phyloP scores from a whole-genome alignment of 2,888 invertebrate genomes.

The Bhutanitis thaidina region DNA sequence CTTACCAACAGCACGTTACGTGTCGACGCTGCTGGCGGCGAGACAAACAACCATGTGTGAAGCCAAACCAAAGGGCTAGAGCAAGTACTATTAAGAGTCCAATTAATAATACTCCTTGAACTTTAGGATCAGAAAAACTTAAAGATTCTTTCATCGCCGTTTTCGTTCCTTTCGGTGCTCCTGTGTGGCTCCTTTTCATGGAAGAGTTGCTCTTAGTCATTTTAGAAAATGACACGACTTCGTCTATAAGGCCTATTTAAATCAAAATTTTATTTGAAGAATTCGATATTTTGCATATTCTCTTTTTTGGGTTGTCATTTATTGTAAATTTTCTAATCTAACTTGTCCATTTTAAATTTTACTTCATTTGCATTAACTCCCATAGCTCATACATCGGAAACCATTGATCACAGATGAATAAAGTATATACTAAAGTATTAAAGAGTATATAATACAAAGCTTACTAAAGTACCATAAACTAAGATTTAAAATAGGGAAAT shows the following conservation, averaged over 20 bases:
- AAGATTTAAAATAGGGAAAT: no score
- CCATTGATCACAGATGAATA: no score
- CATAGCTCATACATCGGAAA: no score
- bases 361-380: no score
- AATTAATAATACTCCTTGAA: conserved; percentile 40
- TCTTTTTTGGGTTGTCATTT: no score
- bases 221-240: neutral
- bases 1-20: neutral
- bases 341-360: no score
- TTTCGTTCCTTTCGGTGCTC: neutral
- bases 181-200: neutral
- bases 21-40: conserved; percentile 38
- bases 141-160: conserved; percentile 10
- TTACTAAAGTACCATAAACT: no score
- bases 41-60: conserved; percentile 39
- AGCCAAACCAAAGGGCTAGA: conserved; percentile 46
- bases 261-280: no score
- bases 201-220: neutral
- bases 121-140: conserved; percentile 40
- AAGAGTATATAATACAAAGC: no score
- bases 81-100: conserved; percentile 41
- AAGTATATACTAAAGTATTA: no score
- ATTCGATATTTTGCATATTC: no score
- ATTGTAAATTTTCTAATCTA: no score
- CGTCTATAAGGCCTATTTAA: neutral